Evolutionary conservation across 1,140 invertebrate genomes (phyloP).

Genomic region (Megalonaias nervosa): DNA sequence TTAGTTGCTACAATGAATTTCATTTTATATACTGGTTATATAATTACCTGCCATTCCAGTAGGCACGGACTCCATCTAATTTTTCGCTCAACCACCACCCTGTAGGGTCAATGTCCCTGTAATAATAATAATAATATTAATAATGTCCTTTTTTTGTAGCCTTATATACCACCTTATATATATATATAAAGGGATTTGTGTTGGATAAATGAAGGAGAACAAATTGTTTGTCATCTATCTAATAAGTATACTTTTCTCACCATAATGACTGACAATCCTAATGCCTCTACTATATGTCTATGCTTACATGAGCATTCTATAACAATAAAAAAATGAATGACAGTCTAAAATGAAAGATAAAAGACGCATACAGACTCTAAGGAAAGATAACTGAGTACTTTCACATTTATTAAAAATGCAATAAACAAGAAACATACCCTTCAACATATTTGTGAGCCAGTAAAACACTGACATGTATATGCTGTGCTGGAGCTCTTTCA

Average conservation of each 20-base stretch:
- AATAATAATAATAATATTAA: slow-evolving; percentile 7
- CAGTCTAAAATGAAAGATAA: not conserved
- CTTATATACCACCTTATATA: not conserved
- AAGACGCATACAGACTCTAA: too few species aligned
- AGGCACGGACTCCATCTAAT: slow-evolving; percentile 64
- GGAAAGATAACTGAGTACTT: not conserved
- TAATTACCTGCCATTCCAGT: slow-evolving; percentile 64
- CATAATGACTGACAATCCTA: not conserved
- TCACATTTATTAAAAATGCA: not conserved
- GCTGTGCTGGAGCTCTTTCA: slow-evolving; percentile 40
- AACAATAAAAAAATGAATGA: not conserved
- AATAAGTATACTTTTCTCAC: not conserved
- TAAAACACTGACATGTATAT: slow-evolving; percentile 56
- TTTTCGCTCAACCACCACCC: slow-evolving; percentile 69
- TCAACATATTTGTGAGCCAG: slow-evolving; percentile 64
- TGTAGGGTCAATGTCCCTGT: slow-evolving; percentile 46
- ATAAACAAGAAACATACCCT: slow-evolving; percentile 47
- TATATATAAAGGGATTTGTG: too few species aligned
- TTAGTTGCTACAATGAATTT: not conserved
- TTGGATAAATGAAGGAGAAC: too few species aligned
- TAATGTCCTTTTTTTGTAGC: not conserved
- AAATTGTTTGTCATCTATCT: too few species aligned
- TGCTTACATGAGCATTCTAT: not conserved
- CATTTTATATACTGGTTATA: not conserved
- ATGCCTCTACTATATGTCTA: not conserved